Percentiles rank a stretch among this genome's conserved stretches.
phyloP scores from a whole-genome alignment of 2,113 vertebrate species.

The Cercocebus atys region DNA sequence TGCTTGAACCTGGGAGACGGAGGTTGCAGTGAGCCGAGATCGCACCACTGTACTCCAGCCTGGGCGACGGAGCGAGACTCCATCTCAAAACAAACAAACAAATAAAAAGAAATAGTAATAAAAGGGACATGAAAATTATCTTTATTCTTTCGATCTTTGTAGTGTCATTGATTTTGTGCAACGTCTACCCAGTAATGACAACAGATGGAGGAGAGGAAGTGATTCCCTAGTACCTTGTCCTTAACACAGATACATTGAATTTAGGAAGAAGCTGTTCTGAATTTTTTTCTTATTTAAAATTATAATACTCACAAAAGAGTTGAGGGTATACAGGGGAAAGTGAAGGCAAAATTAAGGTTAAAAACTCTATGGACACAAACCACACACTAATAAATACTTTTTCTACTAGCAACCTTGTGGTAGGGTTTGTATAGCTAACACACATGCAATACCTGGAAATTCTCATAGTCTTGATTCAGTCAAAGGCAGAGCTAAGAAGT shows the following conservation, averaged over 20 bases:
- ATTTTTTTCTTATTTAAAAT: slow-evolving; percentile 10
- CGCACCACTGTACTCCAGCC: too few relatives aligned
- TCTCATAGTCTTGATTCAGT: neutral
- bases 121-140: neutral
- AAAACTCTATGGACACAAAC: neutral
- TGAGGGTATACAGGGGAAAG: neutral
- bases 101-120: slow-evolving; percentile 17
- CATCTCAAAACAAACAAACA: too few relatives aligned
- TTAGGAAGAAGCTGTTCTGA: neutral
- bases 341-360: neutral
- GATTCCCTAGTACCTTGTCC: neutral
- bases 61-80: too few relatives aligned
- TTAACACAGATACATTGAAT: neutral
- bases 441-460: neutral
- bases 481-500: neutral
- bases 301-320: neutral
- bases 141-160: slow-evolving; percentile 4
- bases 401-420: neutral
- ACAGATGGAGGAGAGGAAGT: neutral
- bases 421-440: neutral
- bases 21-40: too few relatives aligned
- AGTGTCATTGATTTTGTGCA: neutral
- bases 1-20: too few relatives aligned
- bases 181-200: neutral
- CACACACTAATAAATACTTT: neutral